phyloP scores from a whole-genome alignment of 2,888 invertebrate genomes.

The Hymenopus coronatus region DNA sequence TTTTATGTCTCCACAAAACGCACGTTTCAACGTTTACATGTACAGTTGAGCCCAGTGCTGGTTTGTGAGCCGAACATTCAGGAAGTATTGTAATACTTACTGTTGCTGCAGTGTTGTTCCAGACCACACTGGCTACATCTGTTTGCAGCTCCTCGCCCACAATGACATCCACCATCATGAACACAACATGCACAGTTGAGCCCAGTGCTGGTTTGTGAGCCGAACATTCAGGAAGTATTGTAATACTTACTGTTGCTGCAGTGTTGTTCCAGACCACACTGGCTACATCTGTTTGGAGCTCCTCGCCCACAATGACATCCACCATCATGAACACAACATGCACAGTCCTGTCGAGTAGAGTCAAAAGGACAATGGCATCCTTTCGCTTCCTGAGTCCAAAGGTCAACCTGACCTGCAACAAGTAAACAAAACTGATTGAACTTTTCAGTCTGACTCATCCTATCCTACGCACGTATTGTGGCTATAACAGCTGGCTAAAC shows the following conservation, averaged over 20 bases:
- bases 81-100: conserved; percentile 51
- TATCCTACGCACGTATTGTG: no score
- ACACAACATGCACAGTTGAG: conserved; percentile 78
- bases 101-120: conserved; percentile 69
- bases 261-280: conserved; percentile 72
- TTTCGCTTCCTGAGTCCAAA: conserved; percentile 70
- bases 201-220: no score
- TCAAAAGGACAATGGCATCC: conserved; percentile 64
- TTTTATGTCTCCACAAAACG: no score
- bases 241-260: conserved; percentile 67
- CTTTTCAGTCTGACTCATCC: no score
- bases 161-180: conserved; percentile 72
- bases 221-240: no score
- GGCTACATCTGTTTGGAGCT: conserved; percentile 68
- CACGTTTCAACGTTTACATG: no score
- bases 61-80: no score
- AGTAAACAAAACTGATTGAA: no score
- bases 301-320: conserved; percentile 72
- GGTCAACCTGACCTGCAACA: conserved; percentile 68
- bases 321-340: conserved; percentile 73
- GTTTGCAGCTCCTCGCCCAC: conserved; percentile 65
- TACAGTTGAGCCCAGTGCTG: no score
- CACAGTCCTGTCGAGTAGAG: conserved; percentile 58
- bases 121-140: conserved; percentile 76
- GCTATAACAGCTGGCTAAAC: no score